These are phyloP conservation scores for Cerceris ruficornis DNA, from an alignment of 2,888 invertebrate genomes.

Conservation along the genomic window DNA sequence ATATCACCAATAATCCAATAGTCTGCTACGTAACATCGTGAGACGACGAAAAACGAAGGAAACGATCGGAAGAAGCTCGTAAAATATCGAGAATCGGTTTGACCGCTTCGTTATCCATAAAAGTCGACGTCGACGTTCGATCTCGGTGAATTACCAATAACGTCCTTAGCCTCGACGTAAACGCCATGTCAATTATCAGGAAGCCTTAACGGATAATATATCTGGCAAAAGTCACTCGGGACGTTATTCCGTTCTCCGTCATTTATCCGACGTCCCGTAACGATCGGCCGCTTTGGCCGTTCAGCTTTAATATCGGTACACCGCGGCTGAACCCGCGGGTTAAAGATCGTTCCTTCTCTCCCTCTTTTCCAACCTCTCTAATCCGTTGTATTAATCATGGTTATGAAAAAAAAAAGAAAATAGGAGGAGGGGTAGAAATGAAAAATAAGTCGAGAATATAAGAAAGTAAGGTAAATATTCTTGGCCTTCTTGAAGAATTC, in stretches of 20 bases:
- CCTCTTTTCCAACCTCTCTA: neutral
- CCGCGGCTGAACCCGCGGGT: slow-evolving; percentile 6
- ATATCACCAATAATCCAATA: too few relatives aligned
- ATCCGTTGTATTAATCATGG: neutral
- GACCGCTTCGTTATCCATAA: slow-evolving; percentile 20
- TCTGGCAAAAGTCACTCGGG: slow-evolving; percentile 24
- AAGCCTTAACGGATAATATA: slow-evolving; percentile 29
- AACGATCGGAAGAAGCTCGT: neutral
- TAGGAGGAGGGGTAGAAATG: neutral
- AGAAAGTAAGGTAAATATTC: neutral
- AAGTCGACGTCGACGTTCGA: slow-evolving; percentile 32
- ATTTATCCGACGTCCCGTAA: slow-evolving; percentile 36
- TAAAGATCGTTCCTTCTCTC: slow-evolving; percentile 17
- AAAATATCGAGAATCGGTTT: slow-evolving; percentile 9
- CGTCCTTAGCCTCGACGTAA: slow-evolving; percentile 38
- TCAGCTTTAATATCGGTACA: slow-evolving; percentile 32
- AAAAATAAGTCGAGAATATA: neutral
- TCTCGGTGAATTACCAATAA: slow-evolving; percentile 29
- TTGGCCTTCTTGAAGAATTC: too few relatives aligned
- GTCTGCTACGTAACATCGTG: too few relatives aligned
- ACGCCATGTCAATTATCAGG: slow-evolving; percentile 45
- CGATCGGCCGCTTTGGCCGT: slow-evolving; percentile 29
- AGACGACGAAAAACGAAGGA: neutral
- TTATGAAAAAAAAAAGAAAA: neutral
- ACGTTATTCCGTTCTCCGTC: slow-evolving; percentile 22